Evolutionary conservation across 2,888 invertebrate genomes (phyloP), one percentile per base, ranked within the genome.

Genomic region (Caenorhabditis auriculariae): DNA sequence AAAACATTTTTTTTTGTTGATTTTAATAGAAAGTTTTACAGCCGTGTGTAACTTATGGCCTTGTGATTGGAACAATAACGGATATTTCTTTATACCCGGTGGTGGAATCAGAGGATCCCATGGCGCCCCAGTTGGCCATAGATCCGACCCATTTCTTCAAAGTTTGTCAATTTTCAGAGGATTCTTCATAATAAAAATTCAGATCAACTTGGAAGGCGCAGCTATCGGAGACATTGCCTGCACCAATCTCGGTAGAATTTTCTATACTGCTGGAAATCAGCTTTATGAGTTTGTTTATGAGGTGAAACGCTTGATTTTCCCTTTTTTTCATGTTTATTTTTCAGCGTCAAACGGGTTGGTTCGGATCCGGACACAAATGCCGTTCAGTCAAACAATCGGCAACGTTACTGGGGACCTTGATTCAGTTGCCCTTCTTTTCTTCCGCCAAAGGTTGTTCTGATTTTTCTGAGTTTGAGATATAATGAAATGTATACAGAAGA

Each of bases 231-330:
- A 77, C 27, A 89, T 95, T 52, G 87, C 88, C 57, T 90, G 92
- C 21, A 90, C 91, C 3, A 85, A 86, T 15, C 87, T 86, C 75
- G 96, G 96, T 0, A 86, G 96, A 66, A 90, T 98, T 74, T 96
- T 98, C 83, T 87, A 95, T 82, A 93, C 93, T 21, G 93, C 91
- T 23, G 90, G 90, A 81, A 94, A 96, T 85, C 93, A 94, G 74
- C 85, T 98, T 1, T 94, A 91, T 86, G 98, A 98, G 87, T 88
- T 96, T 68, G 88, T 88, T 69, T 96, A 96, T 84, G 91, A 93
- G 87, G 91, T 65, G 21, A n/a, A 21, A 23, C 35, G n/a, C 35
- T 9, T 41, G 17, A 41, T 41, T 41, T 43, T 43, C 43, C 7
- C 15, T 12, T 26, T 43, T 29, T 17, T 26, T 6, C 3, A 28